Conservation (phyloP, 2,888 invertebrate genomes). For the Athrips mouffetella region DNA sequence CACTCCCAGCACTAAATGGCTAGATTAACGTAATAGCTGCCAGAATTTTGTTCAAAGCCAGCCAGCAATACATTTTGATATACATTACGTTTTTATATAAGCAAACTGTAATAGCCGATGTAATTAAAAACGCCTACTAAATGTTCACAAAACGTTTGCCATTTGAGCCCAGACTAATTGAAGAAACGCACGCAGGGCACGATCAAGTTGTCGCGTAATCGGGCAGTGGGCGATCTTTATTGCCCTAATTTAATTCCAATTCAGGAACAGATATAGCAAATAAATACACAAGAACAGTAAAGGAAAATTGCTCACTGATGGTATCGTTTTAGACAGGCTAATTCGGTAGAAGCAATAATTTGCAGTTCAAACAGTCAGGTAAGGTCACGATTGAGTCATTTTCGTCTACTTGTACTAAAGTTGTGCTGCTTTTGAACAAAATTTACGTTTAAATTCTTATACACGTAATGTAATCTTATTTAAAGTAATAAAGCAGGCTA, state of each 20-base stretch:
- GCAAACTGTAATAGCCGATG: background rate
- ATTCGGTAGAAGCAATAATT: background rate
- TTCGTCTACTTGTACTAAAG: background rate
- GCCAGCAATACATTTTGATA: background rate
- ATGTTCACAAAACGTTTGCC: background rate
- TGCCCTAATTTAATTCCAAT: conserved; percentile 55
- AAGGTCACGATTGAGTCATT: conserved; percentile 9
- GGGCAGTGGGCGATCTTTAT: conserved; percentile 61
- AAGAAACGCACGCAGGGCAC: conserved; percentile 55
- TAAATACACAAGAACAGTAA: conserved; percentile 23
- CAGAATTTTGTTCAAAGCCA: too few relatives aligned
- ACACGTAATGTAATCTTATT: background rate
- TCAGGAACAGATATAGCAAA: conserved; percentile 31
- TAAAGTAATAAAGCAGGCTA: too few relatives aligned
- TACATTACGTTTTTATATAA: conserved; percentile 1
- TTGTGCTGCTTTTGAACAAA: background rate
- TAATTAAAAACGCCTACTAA: background rate
- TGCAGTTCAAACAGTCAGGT: conserved; percentile 3
- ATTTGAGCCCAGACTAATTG: conserved; percentile 39
- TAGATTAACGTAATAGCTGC: too few relatives aligned
- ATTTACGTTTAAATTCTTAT: conserved; percentile 1
- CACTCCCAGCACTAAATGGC: too few relatives aligned
- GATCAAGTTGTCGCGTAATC: conserved; percentile 55
- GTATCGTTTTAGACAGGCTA: conserved; percentile 16
- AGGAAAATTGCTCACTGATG: conserved; percentile 14